These are phyloP conservation scores for Acrobasis consociella DNA, from an alignment of 2,888 invertebrate species.

Conservation along the genomic window DNA sequence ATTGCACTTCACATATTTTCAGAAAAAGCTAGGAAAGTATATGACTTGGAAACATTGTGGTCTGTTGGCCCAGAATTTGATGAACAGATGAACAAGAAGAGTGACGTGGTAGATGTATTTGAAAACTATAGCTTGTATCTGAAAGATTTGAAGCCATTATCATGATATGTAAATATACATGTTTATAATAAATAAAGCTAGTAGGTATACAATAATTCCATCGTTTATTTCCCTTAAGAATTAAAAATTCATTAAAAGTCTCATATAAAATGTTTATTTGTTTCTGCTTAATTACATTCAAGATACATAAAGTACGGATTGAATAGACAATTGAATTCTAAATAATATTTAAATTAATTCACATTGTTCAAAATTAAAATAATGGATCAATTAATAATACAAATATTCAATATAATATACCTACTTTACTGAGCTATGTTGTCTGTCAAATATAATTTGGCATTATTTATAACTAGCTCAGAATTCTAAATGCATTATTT, in stretches of 20 bases:
- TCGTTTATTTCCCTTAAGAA: conserved; percentile 26
- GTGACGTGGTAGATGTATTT: conserved; percentile 85
- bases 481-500: conserved; percentile 73
- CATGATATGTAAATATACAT: conserved; percentile 29
- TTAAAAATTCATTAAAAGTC: conserved; percentile 67
- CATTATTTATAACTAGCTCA: conserved; percentile 65
- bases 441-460: conserved; percentile 57
- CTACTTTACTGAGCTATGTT: conserved; percentile 37
- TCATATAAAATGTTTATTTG: conserved; percentile 83
- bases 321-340: conserved; percentile 66
- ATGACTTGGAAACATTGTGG: conserved; percentile 97
- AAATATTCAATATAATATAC: conserved; percentile 40
- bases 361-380: conserved; percentile 47
- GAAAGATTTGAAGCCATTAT: conserved; percentile 84
- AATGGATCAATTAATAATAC: conserved; percentile 34
- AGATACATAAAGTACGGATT: conserved; percentile 74
- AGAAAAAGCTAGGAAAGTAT: conserved; percentile 84
- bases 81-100: conserved; percentile 84
- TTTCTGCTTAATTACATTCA: conserved; percentile 75
- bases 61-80: conserved; percentile 92
- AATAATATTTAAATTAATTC: conserved; percentile 56
- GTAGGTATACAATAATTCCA: neutral
- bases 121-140: conserved; percentile 86
- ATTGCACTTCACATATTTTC: conserved; percentile 95
- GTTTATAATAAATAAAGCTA: neutral